Evolutionary conservation across 2,113 vertebrate genomes (phyloP).

Genomic region (Tapirus terrestris): DNA sequence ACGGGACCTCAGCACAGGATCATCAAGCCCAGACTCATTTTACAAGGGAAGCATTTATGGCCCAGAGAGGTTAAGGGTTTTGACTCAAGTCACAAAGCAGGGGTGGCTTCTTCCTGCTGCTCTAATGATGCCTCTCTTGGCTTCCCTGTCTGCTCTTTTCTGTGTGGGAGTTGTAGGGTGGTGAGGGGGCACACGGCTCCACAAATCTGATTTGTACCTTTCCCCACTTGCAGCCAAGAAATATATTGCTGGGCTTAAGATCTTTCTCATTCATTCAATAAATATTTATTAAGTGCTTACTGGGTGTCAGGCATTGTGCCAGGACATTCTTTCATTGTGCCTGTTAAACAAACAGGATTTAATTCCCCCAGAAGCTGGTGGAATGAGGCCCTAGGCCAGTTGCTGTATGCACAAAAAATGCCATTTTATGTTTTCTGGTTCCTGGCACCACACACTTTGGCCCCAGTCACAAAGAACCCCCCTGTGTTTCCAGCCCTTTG

Average conservation of each 20-base stretch:
- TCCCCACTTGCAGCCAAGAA: conserved; percentile 36
- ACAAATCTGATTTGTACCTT: conserved; percentile 29
- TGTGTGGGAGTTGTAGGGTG: not conserved
- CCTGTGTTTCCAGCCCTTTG: not conserved
- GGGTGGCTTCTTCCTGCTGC: not conserved
- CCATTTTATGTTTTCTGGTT: conserved; percentile 9
- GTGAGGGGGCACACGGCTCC: not conserved
- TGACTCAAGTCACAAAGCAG: not conserved
- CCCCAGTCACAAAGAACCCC: not conserved
- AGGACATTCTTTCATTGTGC: conserved; percentile 22
- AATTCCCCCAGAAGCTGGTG: conserved; percentile 10
- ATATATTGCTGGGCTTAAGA: conserved; percentile 49
- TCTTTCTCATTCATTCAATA: conserved; percentile 63
- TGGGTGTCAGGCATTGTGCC: conserved; percentile 42
- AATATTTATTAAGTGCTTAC: conserved; percentile 68
- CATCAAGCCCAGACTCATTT: not conserved
- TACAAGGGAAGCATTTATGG: not conserved
- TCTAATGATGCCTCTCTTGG: not conserved
- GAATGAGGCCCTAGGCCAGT: not conserved
- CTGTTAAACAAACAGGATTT: conserved; percentile 57
- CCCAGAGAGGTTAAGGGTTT: conserved; percentile 21
- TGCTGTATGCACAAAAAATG: not conserved
- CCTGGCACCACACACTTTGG: not conserved
- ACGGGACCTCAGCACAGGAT: not conserved
- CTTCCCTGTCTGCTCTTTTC: not conserved